Percentiles rank a stretch among this genome's conserved stretches.
phyloP scores from a whole-genome alignment of 2,888 invertebrate genomes.

The Euplexia lucipara region DNA sequence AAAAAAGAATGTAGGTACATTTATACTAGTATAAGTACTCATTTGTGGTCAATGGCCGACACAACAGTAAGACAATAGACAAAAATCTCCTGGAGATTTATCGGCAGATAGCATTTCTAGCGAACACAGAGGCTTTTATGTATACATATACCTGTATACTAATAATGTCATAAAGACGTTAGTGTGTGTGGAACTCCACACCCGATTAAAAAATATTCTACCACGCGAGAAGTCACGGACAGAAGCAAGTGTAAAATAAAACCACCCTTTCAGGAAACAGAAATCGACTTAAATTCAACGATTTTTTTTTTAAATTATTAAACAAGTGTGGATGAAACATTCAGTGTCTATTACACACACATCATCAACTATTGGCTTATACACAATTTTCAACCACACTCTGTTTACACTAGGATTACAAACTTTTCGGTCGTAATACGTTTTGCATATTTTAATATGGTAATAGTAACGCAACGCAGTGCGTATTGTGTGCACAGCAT shows the following conservation, averaged over 20 bases:
- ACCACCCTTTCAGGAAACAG: not conserved
- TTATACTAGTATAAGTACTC: too few relatives aligned
- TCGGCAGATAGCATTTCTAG: not conserved
- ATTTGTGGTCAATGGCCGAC: too few relatives aligned
- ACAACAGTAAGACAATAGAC: too few relatives aligned
- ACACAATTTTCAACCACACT: slow-evolving; percentile 18
- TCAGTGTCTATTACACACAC: slow-evolving; percentile 1
- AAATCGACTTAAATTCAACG: too few relatives aligned
- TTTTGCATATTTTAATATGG: slow-evolving; percentile 56
- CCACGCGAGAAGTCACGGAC: too few relatives aligned
- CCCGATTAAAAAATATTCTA: too few relatives aligned
- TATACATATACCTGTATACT: too few relatives aligned
- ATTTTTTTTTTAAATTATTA: too few relatives aligned
- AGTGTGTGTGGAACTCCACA: too few relatives aligned
- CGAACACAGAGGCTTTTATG: not conserved
- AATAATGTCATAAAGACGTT: too few relatives aligned
- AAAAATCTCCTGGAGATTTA: too few relatives aligned
- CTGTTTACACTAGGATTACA: slow-evolving; percentile 48
- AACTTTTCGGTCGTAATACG: slow-evolving; percentile 56
- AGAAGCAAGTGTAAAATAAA: too few relatives aligned
- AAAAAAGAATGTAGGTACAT: not conserved
- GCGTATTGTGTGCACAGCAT: slow-evolving; percentile 56
- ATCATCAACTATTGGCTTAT: slow-evolving; percentile 21
- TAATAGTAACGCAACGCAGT: slow-evolving; percentile 51
- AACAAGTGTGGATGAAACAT: slow-evolving; percentile 9